A percentile compares a stretch with the other conserved stretches of the same genome.
Conservation (phyloP, 2,113 vertebrate species). For the Cynoglossus semilaevis region DNA sequence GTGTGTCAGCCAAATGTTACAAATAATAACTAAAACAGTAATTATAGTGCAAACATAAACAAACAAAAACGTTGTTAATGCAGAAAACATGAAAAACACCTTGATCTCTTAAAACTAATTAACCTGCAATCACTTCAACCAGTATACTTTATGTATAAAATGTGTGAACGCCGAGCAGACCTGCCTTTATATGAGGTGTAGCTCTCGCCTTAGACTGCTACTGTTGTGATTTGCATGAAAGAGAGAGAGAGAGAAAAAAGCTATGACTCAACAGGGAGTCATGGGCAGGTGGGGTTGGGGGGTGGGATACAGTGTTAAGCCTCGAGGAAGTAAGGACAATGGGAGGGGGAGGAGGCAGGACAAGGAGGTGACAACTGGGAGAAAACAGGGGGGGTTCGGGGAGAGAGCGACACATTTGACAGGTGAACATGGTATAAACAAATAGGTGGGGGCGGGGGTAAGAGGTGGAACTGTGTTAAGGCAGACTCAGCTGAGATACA, state of each 20-base stretch:
- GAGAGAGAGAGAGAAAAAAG: background rate
- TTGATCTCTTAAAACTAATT: no score
- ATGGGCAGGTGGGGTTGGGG: background rate
- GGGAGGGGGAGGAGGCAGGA: conserved; percentile 3
- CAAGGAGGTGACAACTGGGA: conserved; percentile 6
- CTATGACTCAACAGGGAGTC: conserved; percentile 18
- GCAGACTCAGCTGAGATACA: conserved; percentile 16
- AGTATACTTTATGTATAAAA: no score
- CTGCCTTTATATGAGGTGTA: conserved; percentile 10
- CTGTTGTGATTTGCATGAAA: conserved; percentile 11
- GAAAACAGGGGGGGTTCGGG: conserved; percentile 19
- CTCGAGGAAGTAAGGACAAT: conserved; percentile 3
- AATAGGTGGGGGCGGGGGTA: conserved; percentile 20
- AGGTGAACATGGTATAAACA: conserved; percentile 44
- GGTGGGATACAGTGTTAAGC: conserved; percentile 3
- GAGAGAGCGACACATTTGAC: conserved; percentile 4
- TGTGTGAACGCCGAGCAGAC: no score
- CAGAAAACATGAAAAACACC: no score
- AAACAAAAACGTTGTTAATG: no score
- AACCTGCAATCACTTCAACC: no score
- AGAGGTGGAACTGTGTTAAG: conserved; percentile 28
- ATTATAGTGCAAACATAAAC: no score
- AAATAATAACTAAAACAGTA: no score
- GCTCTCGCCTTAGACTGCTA: conserved; percentile 5
- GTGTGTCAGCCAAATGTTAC: no score